These are phyloP conservation scores for Elephantulus edwardii DNA, from an alignment of 2,113 vertebrate species.

Conservation along the genomic window DNA sequence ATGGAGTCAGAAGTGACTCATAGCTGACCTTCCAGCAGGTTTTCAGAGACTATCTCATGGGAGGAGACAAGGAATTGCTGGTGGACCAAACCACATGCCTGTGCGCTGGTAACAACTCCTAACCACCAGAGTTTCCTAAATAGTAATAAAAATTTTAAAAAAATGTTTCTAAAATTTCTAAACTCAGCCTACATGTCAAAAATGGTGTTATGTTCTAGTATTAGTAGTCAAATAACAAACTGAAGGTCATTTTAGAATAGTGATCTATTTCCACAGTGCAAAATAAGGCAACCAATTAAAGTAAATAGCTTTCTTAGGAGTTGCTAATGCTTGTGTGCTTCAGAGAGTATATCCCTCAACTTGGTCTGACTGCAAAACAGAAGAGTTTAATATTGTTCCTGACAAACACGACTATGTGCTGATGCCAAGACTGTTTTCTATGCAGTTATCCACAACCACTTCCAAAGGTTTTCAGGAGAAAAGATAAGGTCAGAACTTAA, in stretches of 20 bases:
- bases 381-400: not conserved
- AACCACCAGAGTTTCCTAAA: too few species aligned
- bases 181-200: conserved; percentile 1
- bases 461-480: conserved; percentile 5
- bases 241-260: conserved; percentile 29
- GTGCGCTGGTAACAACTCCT: too few species aligned
- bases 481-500: not conserved
- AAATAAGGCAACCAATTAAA: not conserved
- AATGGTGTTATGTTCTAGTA: not conserved
- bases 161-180: too few species aligned
- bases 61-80: too few species aligned
- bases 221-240: conserved; percentile 1
- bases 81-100: too few species aligned
- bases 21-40: too few species aligned
- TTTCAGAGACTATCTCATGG: too few species aligned
- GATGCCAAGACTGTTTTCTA: not conserved
- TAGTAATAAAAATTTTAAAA: conserved; percentile 12
- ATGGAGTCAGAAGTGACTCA: too few species aligned
- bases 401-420: not conserved
- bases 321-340: not conserved
- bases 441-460: not conserved
- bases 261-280: not conserved
- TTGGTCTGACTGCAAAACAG: not conserved
- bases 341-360: not conserved
- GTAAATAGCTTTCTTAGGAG: not conserved